Evolutionary conservation across 2,888 invertebrate species (phyloP), one percentile per base, ranked within the genome.

Genomic region (Homarus gammarus): DNA sequence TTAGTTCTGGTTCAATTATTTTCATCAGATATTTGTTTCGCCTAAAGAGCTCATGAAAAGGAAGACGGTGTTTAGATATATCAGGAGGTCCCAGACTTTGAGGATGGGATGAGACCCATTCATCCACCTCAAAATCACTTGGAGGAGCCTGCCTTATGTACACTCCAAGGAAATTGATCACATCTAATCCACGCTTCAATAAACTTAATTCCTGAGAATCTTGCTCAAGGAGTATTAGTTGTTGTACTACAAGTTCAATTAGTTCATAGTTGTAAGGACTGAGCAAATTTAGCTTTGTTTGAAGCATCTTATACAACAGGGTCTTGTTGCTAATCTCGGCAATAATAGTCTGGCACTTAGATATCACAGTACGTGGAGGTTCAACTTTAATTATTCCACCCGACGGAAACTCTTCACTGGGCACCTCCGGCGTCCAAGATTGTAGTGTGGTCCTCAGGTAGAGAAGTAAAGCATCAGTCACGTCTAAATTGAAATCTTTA

Each of bases 251-350:
- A 38, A 89, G 44, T 27, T 90, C 75, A 22, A 92, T 73, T 10
- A 90, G 38, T 36, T 92, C 92, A 88, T 91, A 92, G 68, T 91
- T 90, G 81, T 92, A 92, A 22, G 90, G 77, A 64, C 87, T 86
- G 18, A 84, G 61, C 22, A 38, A 36, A 12, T 79, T 27, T 15
- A 92, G 75, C 44, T 89, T 73, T 61, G 56, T 40, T 31, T 36
- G 10, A 6, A 92, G 77, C 82, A 85, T 72, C 10, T 86, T n/a
- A 15, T 51, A 70, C n/a, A 90, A 77, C 10, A 73, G 72, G 2
- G 81, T 40, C 68, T 83, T 83, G 31, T 87, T 81, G 12, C 40
- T 64, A 33, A 91, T 79, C 18, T 91, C 61, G n/a, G 77, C 78
- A 68, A 91, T 87, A 31, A 91, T 91, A 33, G 78, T 79, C 36